Percentiles rank a stretch among this genome's conserved stretches.
phyloP scores from a whole-genome alignment of 2,888 invertebrate genomes.

The Drosophila greeni region DNA sequence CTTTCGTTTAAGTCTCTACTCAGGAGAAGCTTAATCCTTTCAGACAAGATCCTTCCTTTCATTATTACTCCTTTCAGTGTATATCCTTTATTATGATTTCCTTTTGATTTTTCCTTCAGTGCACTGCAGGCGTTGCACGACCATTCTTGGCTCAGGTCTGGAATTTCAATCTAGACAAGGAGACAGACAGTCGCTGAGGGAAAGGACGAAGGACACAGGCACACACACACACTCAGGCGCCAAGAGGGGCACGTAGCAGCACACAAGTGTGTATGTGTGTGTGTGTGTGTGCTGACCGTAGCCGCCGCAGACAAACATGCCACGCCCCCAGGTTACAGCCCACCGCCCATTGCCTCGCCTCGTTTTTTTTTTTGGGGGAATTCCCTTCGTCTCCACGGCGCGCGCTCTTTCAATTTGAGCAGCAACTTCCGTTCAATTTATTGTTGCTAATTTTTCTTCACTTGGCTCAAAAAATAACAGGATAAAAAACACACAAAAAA shows the following conservation, averaged over 20 bases:
- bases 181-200: constrained; percentile 20
- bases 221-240: not conserved
- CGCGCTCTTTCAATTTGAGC: constrained; percentile 56
- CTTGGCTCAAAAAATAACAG: constrained; percentile 51
- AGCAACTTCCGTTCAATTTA: constrained; percentile 75
- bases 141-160: constrained; percentile 23
- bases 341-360: not conserved
- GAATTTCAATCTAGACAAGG: constrained; percentile 44
- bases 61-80: no score
- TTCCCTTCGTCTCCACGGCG: constrained; percentile 26
- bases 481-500: not conserved
- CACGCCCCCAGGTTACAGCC: constrained; percentile 7
- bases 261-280: not conserved
- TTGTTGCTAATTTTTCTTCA: constrained; percentile 72
- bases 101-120: constrained; percentile 8
- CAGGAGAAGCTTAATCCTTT: not conserved
- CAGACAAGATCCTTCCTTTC: not conserved
- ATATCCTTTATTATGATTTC: not conserved
- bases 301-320: constrained; percentile 53
- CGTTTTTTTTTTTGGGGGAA: constrained; percentile 21
- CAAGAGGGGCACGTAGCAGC: constrained; percentile 18
- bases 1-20: not conserved
- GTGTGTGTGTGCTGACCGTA: constrained; percentile 34
- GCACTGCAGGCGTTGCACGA: constrained; percentile 6
- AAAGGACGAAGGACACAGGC: not conserved